Evolutionary conservation across 2,888 invertebrate species (phyloP), one percentile per base, ranked within the genome.

Genomic region (Pteria penguin): DNA sequence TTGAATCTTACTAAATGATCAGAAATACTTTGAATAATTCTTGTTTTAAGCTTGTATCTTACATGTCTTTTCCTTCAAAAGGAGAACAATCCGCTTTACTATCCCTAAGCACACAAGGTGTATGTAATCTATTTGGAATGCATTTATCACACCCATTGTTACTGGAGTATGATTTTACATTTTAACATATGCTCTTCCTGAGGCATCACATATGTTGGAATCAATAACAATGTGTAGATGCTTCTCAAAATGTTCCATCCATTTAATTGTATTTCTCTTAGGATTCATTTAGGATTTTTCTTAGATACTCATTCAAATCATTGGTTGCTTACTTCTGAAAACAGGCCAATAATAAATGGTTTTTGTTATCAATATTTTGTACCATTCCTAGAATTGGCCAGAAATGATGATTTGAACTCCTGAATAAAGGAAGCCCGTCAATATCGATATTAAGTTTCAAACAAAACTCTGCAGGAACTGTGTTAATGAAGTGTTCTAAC

Each of bases 61-160:
- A 75, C 26, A 3, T 78, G 78, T 11, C 87, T 88, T 60, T 78
- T 82, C 29, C n/a, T 82, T 80, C 86, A 86, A 87, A 18, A 84
- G 62, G 18, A 75, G 58, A 0, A 90, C 32, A 1, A 89, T 58
- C 60, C 88, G 85, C 62, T 82, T 83, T 55, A 86, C 80, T 11
- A 88, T 85, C 5, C 88, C 89, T 24, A 90, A 77, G 58, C 85
- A 89, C 11, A 87, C 72, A 4, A 88, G 66, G 62, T 90, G 90
- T 31, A 90, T 85, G 71, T 85, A 85, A 22, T 90, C 86, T n/a
- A 85, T 27, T 31, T 61, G 60, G 74, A 3, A 27, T 74, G 75
- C 86, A 88, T 72, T 80, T 83, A 11, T 84, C 82, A 77, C 88
- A 88, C 26, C 83, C 82, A 75, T 76, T 74, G 79, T 85, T 86